A percentile compares a stretch with the other conserved stretches of the same genome.
Conservation (phyloP, 1,140 invertebrate species). For the Phortica variegata region DNA sequence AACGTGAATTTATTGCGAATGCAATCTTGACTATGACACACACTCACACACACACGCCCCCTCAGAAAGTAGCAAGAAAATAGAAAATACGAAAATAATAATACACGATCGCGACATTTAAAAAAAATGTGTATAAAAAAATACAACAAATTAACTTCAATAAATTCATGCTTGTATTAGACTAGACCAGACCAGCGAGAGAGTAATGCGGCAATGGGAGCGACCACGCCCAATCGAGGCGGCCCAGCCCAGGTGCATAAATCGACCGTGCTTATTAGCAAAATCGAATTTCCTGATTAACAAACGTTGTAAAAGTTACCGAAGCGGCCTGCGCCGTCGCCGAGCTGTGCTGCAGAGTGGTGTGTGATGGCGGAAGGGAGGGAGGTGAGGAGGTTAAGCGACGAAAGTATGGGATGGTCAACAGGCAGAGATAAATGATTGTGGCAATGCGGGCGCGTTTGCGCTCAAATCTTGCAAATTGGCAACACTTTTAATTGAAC, state of each 20-base stretch:
- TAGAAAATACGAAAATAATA: conserved; percentile 7
- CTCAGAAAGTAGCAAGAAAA: too few species aligned
- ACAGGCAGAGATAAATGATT: too few species aligned
- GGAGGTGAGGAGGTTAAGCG: conserved; percentile 16
- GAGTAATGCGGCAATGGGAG: not conserved
- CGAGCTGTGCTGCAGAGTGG: not conserved
- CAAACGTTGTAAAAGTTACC: conserved; percentile 1
- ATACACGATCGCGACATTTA: not conserved
- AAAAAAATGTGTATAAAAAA: conserved; percentile 11
- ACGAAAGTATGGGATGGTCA: too few species aligned
- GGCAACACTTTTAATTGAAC: conserved; percentile 54
- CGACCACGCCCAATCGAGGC: not conserved
- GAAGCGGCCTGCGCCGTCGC: not conserved
- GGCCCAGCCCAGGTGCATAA: conserved; percentile 14
- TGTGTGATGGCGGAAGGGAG: conserved; percentile 8
- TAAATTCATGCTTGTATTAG: conserved; percentile 53
- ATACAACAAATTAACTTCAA: conserved; percentile 51
- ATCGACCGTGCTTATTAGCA: conserved; percentile 46
- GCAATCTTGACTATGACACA: conserved; percentile 49
- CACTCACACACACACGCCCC: conserved; percentile 45
- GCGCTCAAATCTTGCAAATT: too few species aligned
- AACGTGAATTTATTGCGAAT: conserved; percentile 53
- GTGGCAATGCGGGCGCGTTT: too few species aligned
- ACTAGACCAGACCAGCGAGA: conserved; percentile 12
- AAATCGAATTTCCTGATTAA: conserved; percentile 57